Evolutionary conservation across 2,797 vertebrate species (phyloP), one percentile per base, ranked within the genome.

Genomic region (Choloepus didactylus): DNA sequence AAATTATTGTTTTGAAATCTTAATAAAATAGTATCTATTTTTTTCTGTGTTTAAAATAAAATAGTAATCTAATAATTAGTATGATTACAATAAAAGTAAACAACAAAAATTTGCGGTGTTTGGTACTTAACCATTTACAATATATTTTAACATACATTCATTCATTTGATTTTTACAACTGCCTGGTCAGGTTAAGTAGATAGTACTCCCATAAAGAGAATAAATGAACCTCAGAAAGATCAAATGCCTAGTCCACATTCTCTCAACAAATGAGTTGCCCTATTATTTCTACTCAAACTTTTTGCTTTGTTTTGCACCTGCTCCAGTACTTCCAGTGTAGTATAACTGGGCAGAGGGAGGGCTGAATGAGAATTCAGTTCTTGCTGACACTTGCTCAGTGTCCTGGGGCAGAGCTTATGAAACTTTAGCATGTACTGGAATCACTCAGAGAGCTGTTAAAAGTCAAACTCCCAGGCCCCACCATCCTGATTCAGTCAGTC

Each of bases 1-100:
- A 60, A 92, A 67, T 91, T 89, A 69, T 75, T 67, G 25, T 41
- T 95, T 86, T 93, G 87, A 89, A 95, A 88, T 38, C 51, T 91
- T 80, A 56, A 72, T 96, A 80, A 27, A 89, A 44, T 77, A 35
- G 44, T 77, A 66, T 23, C 81, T 87, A 66, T 66, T 41, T 95
- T 93, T 86, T 82, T 73, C 41, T 38, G 27, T 86, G 29, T 73
- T 93, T 91, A 72, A 95, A 92, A 72, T 86, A 70, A 23, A 96
- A 83, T 51, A 54, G 92, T 66, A 49, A 69, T n/a, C 62, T 31
- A 62, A 70, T 31, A 72, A 85, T 81, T 44, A 60, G 35, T 69
- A 0, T 35, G 59, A 54, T 69, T 64, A 82, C 23, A 41, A 51
- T 59, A 76, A 86, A 38, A 64, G 35, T n/a, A 69, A 92, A 59